Evolutionary conservation across 2,888 invertebrate genomes (phyloP).

Genomic region (Apamea epomidion): DNA sequence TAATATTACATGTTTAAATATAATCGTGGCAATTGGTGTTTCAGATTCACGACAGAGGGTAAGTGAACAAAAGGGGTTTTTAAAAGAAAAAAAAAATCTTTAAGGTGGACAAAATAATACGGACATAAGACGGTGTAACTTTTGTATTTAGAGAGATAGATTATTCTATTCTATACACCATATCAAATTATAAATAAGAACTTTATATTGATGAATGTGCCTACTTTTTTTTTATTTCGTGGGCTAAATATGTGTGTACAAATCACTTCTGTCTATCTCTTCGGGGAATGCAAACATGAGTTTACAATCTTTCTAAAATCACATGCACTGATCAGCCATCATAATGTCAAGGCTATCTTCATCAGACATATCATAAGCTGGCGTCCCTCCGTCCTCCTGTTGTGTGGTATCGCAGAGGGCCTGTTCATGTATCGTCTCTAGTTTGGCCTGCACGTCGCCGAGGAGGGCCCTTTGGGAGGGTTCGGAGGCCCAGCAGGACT

Average conservation of each 20-base stretch:
- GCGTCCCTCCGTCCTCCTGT: slow-evolving; percentile 40
- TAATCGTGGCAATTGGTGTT: too few species aligned
- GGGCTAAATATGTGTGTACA: not conserved
- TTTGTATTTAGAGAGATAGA: not conserved
- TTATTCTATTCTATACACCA: not conserved
- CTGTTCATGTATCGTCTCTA: slow-evolving; percentile 89
- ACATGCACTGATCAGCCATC: slow-evolving; percentile 17
- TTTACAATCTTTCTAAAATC: not conserved
- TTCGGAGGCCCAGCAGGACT: slow-evolving; percentile 95
- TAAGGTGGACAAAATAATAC: not conserved
- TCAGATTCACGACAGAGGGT: too few species aligned
- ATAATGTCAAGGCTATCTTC: slow-evolving; percentile 76
- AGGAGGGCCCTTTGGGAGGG: slow-evolving; percentile 93
- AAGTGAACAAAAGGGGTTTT: too few species aligned
- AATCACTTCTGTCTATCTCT: not conserved
- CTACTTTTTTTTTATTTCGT: not conserved
- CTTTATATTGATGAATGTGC: not conserved
- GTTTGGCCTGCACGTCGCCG: slow-evolving; percentile 93
- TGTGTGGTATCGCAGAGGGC: slow-evolving; percentile 53
- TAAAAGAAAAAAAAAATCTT: too few species aligned
- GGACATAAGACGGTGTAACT: not conserved
- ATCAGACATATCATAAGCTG: slow-evolving; percentile 61
- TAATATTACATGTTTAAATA: too few species aligned
- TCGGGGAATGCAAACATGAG: not conserved
- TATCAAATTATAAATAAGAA: not conserved